Evolutionary conservation across 2,797 vertebrate species (phyloP).

Genomic region (Peromyscus aztecus): DNA sequence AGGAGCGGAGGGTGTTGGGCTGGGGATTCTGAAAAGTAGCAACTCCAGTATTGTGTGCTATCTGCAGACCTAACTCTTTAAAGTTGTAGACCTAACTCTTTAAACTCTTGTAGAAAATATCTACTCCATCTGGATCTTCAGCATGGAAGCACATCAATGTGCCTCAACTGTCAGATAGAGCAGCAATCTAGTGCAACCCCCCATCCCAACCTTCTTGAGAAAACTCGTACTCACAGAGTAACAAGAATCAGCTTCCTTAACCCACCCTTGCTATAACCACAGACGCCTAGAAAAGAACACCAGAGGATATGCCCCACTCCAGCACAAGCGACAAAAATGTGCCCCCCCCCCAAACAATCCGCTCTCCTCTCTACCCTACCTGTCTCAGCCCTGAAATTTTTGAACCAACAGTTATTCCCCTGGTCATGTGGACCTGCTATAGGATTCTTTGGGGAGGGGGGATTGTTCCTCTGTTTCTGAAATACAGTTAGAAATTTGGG

Average conservation of each 20-base stretch:
- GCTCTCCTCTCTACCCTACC: neutral
- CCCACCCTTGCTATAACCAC: neutral
- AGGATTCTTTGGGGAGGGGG: neutral
- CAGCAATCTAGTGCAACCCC: neutral
- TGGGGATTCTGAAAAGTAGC: neutral
- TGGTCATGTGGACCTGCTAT: neutral
- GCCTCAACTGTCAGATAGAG: neutral
- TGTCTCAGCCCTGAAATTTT: neutral
- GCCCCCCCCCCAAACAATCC: neutral
- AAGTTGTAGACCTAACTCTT: neutral
- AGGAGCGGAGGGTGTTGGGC: neutral
- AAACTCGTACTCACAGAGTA: neutral
- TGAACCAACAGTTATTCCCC: neutral
- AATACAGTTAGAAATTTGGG: constrained; percentile 10
- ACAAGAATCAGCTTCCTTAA: neutral
- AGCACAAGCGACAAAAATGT: neutral
- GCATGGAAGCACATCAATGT: neutral
- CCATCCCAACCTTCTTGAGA: neutral
- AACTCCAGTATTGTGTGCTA: neutral
- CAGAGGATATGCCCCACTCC: neutral
- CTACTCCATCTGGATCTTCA: neutral
- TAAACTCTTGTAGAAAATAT: neutral
- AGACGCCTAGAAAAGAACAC: neutral
- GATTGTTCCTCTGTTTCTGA: constrained; percentile 10
- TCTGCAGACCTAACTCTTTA: neutral